These are phyloP conservation scores for Meloidogyne exigua DNA, from an alignment of 1,140 invertebrate species.

Conservation along the genomic window DNA sequence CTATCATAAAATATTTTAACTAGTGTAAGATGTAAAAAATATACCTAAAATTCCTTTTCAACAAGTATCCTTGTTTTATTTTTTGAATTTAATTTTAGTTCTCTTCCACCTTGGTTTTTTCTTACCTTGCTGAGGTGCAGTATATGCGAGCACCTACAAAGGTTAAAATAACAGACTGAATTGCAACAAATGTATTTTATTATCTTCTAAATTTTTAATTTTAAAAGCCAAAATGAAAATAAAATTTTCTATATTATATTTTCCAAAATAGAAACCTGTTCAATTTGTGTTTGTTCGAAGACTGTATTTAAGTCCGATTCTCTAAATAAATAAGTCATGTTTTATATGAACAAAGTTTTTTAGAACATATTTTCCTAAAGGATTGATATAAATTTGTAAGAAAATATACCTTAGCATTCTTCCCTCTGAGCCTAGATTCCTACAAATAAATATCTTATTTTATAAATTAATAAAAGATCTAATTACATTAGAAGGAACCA, in stretches of 20 bases:
- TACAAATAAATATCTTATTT: slow-evolving; percentile 22
- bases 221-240: not conserved
- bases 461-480: too few relatives aligned
- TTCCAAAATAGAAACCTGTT: slow-evolving; percentile 25
- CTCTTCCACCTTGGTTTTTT: slow-evolving; percentile 9
- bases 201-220: not conserved
- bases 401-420: slow-evolving; percentile 36
- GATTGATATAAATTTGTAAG: too few relatives aligned
- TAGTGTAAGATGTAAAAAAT: too few relatives aligned
- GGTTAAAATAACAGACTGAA: slow-evolving; percentile 11
- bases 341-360: too few relatives aligned
- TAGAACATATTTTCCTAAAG: too few relatives aligned
- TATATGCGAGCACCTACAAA: slow-evolving; percentile 48
- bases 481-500: too few relatives aligned
- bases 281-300: slow-evolving; percentile 46
- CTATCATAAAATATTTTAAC: too few relatives aligned
- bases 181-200: not conserved
- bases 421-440: slow-evolving; percentile 48
- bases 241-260: not conserved
- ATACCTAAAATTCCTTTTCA: too few relatives aligned
- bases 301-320: slow-evolving; percentile 54
- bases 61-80: too few relatives aligned
- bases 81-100: too few relatives aligned
- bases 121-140: slow-evolving; percentile 50
- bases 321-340: too few relatives aligned